Conservation (phyloP, 2,797 vertebrate species). For the Rhinichthys osculus region DNA sequence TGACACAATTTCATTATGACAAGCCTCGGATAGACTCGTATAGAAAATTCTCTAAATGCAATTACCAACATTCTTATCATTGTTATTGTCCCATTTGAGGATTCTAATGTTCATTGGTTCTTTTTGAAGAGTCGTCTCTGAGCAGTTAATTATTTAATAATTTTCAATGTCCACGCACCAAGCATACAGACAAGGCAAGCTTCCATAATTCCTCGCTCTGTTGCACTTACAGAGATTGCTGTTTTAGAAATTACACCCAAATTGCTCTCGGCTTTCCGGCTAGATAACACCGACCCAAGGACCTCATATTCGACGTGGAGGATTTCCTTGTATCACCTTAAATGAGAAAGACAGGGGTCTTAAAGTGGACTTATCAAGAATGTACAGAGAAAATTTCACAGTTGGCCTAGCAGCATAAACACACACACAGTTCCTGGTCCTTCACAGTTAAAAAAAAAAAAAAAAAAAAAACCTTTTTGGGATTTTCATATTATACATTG, state of each 20-base stretch:
- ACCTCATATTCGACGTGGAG: constrained; percentile 26
- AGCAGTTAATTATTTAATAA: constrained; percentile 58
- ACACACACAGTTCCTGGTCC: background rate
- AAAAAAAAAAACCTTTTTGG: background rate
- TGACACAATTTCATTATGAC: constrained; percentile 31
- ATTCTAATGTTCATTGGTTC: constrained; percentile 43
- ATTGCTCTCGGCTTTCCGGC: constrained; percentile 51
- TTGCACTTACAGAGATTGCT: constrained; percentile 55
- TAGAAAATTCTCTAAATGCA: constrained; percentile 45
- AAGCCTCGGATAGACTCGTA: background rate
- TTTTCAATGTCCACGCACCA: constrained; percentile 39
- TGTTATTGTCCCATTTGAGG: constrained; percentile 49
- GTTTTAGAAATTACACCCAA: constrained; percentile 57
- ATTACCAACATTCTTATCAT: constrained; percentile 53
- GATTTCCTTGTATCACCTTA: constrained; percentile 49
- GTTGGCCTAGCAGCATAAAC: constrained; percentile 51
- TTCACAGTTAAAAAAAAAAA: constrained; percentile 13
- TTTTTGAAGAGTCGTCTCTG: constrained; percentile 28
- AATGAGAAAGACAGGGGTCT: constrained; percentile 45
- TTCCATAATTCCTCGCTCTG: constrained; percentile 49
- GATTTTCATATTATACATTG: constrained; percentile 30
- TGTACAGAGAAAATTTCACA: constrained; percentile 60
- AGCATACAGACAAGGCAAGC: background rate
- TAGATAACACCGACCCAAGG: constrained; percentile 55
- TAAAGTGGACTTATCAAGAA: constrained; percentile 51